These are phyloP conservation scores for Sesamia inferens DNA, from an alignment of 2,888 invertebrate genomes.

Conservation along the genomic window DNA sequence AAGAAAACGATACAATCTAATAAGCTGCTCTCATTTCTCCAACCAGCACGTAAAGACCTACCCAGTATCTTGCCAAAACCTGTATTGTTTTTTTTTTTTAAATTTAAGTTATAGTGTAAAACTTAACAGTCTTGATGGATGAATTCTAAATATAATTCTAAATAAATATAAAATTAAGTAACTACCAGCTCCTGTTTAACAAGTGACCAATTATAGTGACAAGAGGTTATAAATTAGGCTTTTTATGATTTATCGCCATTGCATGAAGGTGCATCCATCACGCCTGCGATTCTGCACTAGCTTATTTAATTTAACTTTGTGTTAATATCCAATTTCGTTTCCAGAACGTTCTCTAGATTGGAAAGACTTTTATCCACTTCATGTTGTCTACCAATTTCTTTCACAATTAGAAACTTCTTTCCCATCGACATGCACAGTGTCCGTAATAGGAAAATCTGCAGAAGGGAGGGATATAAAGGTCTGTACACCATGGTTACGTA, in stretches of 20 bases:
- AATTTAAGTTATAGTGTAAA: too few relatives aligned
- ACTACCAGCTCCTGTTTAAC: too few relatives aligned
- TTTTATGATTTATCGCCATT: not conserved
- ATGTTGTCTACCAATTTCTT: slow-evolving; percentile 92
- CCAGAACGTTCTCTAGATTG: slow-evolving; percentile 91
- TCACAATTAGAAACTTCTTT: slow-evolving; percentile 93
- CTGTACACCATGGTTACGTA: slow-evolving; percentile 24
- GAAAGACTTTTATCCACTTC: slow-evolving; percentile 93
- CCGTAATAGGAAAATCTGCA: slow-evolving; percentile 93
- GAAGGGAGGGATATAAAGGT: slow-evolving; percentile 94
- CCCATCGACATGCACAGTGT: slow-evolving; percentile 93
- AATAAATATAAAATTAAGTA: too few relatives aligned
- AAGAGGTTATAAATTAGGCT: too few relatives aligned
- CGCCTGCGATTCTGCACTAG: not conserved
- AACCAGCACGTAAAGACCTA: not conserved
- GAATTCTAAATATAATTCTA: too few relatives aligned
- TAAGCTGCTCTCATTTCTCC: not conserved
- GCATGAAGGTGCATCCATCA: too few relatives aligned
- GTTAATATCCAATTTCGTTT: slow-evolving; percentile 51
- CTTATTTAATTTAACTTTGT: not conserved
- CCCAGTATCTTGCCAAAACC: not conserved
- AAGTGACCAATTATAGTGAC: too few relatives aligned
- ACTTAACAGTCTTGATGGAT: too few relatives aligned
- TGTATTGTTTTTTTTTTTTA: not conserved
- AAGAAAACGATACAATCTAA: not conserved